Base-by-base conservation (phyloP, 2,113 vertebrate genomes). In the Nibea albiflora region DNA sequence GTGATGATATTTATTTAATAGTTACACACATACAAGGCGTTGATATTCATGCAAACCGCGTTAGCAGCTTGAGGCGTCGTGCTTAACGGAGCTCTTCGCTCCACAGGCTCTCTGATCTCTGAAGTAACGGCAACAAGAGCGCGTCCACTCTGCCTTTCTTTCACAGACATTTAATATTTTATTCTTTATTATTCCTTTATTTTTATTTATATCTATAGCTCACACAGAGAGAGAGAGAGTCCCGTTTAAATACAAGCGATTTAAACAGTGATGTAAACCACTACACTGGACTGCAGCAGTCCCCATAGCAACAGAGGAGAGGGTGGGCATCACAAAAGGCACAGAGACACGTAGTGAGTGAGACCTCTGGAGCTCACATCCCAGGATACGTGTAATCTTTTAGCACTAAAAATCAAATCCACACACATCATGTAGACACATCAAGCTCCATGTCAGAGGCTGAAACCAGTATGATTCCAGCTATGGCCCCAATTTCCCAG, bases 271-370 rank as follows among this genome's bases (percentile, higher is more conserved):
- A 90, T 86, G 78, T 73, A 78, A 85, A 84, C 81, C 69, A 62
- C 26, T 73, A 24, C 74, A 67, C 53, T 73, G 88, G 92, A 94
- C 93, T 94, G 94, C 93, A 93, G 94, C 90, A 90, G 94, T 96
- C 93, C 90, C 95, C 94, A 96, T 96, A 89, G 95, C 94, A 96
- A 96, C 95, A 86, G 92, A 92, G 88, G 82, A 90, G 86, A 87
- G 85, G 81, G 54, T 73, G 83, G 72, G 88, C 76, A 89, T 88
- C 85, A 78, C 74, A 80, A 60, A 24, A 68, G 67, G 20, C 68
- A 58, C 35, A 63, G 19, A 79, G 20, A 63, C 31, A 42, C 46
- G 16, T 62, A 15, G 22, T 53, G 56, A 72, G 35, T 53, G 50
- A 54, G n/a, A n/a, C 14, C 42, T 20, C 26, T 75, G 20, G 10